phyloP scores from a whole-genome alignment of 2,888 invertebrate genomes.

The Cepaea hortensis region DNA sequence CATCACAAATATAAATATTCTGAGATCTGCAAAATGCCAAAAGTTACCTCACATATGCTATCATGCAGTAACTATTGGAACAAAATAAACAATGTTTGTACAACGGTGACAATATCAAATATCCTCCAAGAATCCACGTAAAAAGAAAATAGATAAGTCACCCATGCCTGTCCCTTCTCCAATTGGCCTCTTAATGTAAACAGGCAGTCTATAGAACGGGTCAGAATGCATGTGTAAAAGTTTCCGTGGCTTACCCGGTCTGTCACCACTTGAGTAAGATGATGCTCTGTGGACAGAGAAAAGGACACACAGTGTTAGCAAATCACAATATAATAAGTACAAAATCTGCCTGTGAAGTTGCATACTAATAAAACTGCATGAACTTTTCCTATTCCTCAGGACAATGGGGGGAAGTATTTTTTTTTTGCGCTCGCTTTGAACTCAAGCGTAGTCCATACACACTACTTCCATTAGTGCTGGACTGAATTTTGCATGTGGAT shows the following conservation, averaged over 20 bases:
- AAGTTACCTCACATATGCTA: slow-evolving; percentile 10
- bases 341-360: no score
- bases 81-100: neutral
- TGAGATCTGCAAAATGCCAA: no score
- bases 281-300: slow-evolving; percentile 46
- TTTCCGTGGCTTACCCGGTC: slow-evolving; percentile 49
- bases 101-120: slow-evolving; percentile 18
- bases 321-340: no score
- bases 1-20: no score
- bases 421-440: no score
- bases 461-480: no score
- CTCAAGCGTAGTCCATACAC: no score
- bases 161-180: slow-evolving; percentile 47
- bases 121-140: neutral
- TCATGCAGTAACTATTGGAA: neutral
- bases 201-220: slow-evolving; percentile 44
- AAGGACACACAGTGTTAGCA: neutral
- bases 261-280: slow-evolving; percentile 55
- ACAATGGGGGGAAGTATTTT: no score
- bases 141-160: slow-evolving; percentile 30
- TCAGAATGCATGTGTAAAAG: slow-evolving; percentile 48
- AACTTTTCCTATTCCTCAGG: no score
- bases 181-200: slow-evolving; percentile 39
- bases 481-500: no score
- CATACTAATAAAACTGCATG: no score